Conservation (phyloP, 2,888 invertebrate species). For the Agrypnus murinus region DNA sequence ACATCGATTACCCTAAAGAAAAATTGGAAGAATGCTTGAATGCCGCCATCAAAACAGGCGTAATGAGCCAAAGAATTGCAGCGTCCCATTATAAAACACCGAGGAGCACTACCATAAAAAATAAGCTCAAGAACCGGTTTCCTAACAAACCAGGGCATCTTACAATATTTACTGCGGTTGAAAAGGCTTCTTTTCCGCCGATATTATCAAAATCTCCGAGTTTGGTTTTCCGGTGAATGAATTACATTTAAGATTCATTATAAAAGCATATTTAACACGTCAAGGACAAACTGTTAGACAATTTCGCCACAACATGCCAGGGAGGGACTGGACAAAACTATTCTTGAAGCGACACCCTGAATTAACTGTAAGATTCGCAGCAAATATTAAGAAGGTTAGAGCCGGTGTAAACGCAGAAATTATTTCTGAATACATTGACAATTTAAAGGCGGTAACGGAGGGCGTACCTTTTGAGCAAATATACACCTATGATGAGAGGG, state of each 20-base stretch:
- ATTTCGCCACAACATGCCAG: too few relatives aligned
- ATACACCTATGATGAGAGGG: slow-evolving; percentile 65
- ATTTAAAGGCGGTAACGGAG: slow-evolving; percentile 37
- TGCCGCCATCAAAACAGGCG: neutral
- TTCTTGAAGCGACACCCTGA: slow-evolving; percentile 34
- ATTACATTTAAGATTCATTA: too few relatives aligned
- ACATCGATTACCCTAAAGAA: slow-evolving; percentile 6
- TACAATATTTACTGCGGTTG: neutral
- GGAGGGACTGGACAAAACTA: too few relatives aligned
- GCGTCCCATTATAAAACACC: neutral
- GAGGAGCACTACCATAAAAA: neutral
- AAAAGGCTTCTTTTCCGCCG: too few relatives aligned
- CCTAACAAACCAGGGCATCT: neutral
- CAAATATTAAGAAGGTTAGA: slow-evolving; percentile 40
- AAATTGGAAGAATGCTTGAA: neutral
- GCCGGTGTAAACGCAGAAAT: slow-evolving; percentile 44
- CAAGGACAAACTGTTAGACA: too few relatives aligned
- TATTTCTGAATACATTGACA: slow-evolving; percentile 44
- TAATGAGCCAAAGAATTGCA: neutral
- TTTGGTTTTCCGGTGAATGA: too few relatives aligned
- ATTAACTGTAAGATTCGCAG: slow-evolving; percentile 30
- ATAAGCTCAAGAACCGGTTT: slow-evolving; percentile 6
- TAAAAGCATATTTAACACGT: too few relatives aligned
- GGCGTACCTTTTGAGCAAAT: slow-evolving; percentile 53
- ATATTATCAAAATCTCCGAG: too few relatives aligned